Conservation (phyloP, 2,113 vertebrate species). For the Cheirogaleus medius region DNA sequence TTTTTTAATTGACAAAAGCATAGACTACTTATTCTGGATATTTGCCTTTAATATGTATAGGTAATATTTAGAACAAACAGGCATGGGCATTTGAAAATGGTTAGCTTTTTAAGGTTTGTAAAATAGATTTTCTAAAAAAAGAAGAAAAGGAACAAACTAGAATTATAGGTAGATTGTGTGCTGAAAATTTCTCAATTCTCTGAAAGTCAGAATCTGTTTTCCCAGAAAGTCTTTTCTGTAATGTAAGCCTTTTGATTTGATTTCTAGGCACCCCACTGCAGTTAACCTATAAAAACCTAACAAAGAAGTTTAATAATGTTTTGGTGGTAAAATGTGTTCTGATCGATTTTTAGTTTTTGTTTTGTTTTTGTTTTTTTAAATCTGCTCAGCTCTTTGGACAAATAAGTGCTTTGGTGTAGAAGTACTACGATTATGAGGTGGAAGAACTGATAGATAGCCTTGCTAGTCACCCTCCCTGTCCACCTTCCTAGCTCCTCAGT, state of each 20-base stretch:
- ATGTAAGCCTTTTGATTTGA: not conserved
- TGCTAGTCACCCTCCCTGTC: not conserved
- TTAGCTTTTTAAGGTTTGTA: slow-evolving; percentile 34
- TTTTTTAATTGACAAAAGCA: not conserved
- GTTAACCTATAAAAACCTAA: not conserved
- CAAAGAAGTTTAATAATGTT: not conserved
- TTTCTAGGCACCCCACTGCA: not conserved
- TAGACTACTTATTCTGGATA: not conserved
- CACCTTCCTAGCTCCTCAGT: not conserved
- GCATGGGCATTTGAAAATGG: not conserved
- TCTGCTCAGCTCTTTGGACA: not conserved
- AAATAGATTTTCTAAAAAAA: not conserved
- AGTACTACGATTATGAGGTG: not conserved
- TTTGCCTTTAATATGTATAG: not conserved
- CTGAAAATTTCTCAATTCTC: slow-evolving; percentile 1
- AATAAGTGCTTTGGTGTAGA: not conserved
- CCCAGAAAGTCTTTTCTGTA: not conserved
- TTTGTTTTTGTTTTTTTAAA: not conserved
- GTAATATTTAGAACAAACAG: slow-evolving; percentile 24
- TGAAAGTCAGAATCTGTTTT: slow-evolving; percentile 20
- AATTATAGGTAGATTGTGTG: not conserved
- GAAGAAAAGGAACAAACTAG: not conserved
- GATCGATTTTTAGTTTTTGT: not conserved
- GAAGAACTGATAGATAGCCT: not conserved
- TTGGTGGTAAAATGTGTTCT: not conserved